Conservation (phyloP, 1,140 invertebrate genomes). For the Drosophila asahinai region DNA sequence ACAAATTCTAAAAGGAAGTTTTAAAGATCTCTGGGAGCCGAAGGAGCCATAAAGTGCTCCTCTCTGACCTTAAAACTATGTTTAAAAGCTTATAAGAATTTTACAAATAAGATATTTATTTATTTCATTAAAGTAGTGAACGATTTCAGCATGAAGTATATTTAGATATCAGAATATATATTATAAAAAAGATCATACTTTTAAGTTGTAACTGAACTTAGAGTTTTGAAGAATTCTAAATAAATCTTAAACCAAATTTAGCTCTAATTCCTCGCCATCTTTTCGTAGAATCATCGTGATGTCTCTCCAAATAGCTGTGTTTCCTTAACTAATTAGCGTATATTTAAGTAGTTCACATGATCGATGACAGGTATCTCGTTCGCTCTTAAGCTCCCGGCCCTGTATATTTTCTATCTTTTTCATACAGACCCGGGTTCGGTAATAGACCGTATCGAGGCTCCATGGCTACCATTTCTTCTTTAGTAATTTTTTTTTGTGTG, state of each 20-base stretch:
- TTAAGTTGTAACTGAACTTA: background rate
- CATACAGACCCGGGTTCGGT: background rate
- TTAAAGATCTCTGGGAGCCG: too few species aligned
- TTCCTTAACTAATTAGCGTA: conserved; percentile 4
- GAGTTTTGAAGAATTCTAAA: too few species aligned
- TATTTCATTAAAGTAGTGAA: too few species aligned
- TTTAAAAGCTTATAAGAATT: too few species aligned
- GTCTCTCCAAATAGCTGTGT: background rate
- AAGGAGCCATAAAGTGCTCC: too few species aligned
- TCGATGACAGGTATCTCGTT: conserved; percentile 9
- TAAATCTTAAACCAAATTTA: too few species aligned
- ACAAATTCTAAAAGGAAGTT: too few species aligned
- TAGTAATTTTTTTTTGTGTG: conserved; percentile 3
- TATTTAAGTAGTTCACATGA: conserved; percentile 10
- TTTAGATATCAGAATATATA: too few species aligned
- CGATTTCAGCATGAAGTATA: too few species aligned
- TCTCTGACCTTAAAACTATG: too few species aligned
- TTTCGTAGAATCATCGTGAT: background rate
- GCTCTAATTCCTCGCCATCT: background rate
- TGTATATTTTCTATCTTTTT: conserved; percentile 5
- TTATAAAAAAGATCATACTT: too few species aligned
- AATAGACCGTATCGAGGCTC: conserved; percentile 15
- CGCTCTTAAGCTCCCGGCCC: background rate
- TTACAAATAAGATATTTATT: too few species aligned
- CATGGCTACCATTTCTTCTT: conserved; percentile 26